Base-by-base conservation (phyloP, 1,140 invertebrate genomes). In the Physella acuta region DNA sequence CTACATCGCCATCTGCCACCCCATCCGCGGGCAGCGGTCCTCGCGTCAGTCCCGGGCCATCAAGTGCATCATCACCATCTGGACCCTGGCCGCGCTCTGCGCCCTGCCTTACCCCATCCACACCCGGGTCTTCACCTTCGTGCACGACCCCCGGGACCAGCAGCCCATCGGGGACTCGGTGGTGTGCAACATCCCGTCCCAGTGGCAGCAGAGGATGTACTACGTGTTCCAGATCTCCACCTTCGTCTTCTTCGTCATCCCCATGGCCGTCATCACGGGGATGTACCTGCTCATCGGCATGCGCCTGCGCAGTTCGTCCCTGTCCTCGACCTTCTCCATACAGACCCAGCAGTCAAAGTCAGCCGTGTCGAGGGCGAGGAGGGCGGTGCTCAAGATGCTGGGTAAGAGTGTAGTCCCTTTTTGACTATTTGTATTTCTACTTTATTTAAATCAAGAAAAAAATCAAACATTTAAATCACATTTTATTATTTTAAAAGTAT, bases 1-100 rank as follows among this genome's bases (percentile, higher is more conserved):
- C 58, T 99, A 97, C 83, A 89, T 97, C 26, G 95, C 94, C 20
- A 97, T 98, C 73, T 97, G 94, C 83, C 91, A 95, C 81, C 94
- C 95, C 0, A 91, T 97, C 73, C 86, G 92, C 75, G 91, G 92
- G 0, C 93, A 95, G 79, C 93, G 91, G 1, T 91, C 94, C 87
- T 92, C 92, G 0, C 91, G 91, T 5, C 87, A 94, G 44, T 89
- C 91, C 53, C 86, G 93, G 34, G 92, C 93, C 1, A 79, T 92
- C n/a, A 88, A 90, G 37, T 92, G 94, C 56, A 94, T 97, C 55
- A 85, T 89, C 1, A 85, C 87, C 14, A 86, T 94, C 16, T 97
- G 94, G 94, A 77, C 91, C 0, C 78, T 93, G 0, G 90, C 92
- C 0, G 86, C 93, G 20, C 86, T 90, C 44, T 88, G 91, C 17